Percentiles rank a stretch among this genome's conserved stretches.
Evolutionary conservation across 2,113 vertebrate species (phyloP).

Genomic region (Nothocercus julius): DNA sequence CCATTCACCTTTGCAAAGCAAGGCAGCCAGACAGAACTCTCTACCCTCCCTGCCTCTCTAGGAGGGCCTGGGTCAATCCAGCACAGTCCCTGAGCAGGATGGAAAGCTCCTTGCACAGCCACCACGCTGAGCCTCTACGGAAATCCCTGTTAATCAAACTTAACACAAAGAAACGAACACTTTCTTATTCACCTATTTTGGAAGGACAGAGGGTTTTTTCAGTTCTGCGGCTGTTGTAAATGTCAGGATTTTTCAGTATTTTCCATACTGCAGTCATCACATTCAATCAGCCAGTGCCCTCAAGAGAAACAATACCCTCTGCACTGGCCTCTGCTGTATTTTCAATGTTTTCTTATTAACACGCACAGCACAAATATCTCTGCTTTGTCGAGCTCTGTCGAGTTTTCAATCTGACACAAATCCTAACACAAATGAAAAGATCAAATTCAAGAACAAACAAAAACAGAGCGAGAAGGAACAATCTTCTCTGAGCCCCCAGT

Average conservation of each 20-base stretch:
- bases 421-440: background rate
- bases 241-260: background rate
- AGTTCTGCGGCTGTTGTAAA: background rate
- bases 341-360: background rate
- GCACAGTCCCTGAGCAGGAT: rapidly evolving
- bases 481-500: background rate
- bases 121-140: background rate
- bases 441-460: background rate
- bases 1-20: background rate
- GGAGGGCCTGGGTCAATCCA: background rate
- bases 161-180: background rate
- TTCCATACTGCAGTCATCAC: rapidly evolving
- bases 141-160: background rate
- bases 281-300: background rate
- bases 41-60: background rate
- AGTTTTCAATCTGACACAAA: background rate
- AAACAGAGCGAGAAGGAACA: background rate
- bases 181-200: background rate
- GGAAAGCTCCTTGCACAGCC: background rate
- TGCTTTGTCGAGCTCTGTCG: background rate
- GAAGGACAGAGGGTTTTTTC: background rate
- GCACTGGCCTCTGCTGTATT: background rate
- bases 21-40: background rate
- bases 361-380: rapidly evolving
- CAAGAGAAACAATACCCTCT: background rate